Base-by-base conservation (phyloP, 2,113 vertebrate genomes). In the Platichthys stellatus region DNA sequence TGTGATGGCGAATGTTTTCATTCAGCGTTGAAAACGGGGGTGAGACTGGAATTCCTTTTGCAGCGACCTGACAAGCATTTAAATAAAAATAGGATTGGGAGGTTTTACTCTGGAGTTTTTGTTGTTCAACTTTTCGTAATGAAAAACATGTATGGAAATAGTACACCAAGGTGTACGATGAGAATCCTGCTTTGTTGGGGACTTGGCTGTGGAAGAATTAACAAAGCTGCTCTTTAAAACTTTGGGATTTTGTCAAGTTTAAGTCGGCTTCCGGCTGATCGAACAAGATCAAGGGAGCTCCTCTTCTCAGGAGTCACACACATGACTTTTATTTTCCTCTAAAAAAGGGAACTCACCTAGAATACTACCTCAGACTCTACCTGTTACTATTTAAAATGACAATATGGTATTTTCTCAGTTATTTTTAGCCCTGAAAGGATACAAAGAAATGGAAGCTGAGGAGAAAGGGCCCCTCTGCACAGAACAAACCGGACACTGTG, bases 11-110 rank as follows among this genome's bases (percentile, higher is more conserved):
- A 84, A 83, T 82, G 69, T 88, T 77, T 82, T 79, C 59, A 77
- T 86, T 88, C 76, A 83, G 53, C 17, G 7, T 6, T 82, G 81
- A 60, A 23, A 23, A 23, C 23, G 23, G 23, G 23, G 23, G 23
- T 23, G 23, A 23, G 23, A 23, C 23, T 23, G 23, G 23, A 23
- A 23, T 23, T 23, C 43, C 56, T 80, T 83, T 76, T 35, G 40
- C 75, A 70, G 62, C 2, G 20, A 60, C 61, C 69, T 75, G 79
- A 85, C 82, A 76, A 82, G 80, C 70, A 85, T 85, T 79, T 56
- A 82, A 76, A 83, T 72, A 71, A 65, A 51, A 17, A 78, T 60
- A 31, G 31, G 59, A 70, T 49, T 64, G 62, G 49, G 35, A 71
- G 60, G 66, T 78, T 72, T 78, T 72, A 56, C 23, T 82, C 67